Base-by-base conservation (phyloP, 2,113 vertebrate species). In the Barnardius zonarius region DNA sequence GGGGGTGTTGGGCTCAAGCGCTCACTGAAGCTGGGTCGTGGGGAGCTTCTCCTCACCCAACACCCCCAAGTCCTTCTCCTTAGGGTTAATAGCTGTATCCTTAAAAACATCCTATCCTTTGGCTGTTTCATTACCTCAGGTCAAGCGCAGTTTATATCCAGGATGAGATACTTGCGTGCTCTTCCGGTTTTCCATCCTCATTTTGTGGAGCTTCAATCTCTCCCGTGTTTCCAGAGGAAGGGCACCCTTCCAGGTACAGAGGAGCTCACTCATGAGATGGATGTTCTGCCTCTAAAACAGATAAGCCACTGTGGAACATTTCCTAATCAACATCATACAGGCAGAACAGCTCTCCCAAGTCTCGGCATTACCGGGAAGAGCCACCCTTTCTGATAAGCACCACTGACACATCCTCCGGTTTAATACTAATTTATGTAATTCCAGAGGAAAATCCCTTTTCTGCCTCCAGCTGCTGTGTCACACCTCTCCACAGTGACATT, bases 201-300 rank as follows among this genome's bases (percentile, higher is more conserved):
- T 93, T 99, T 99, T 90, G 98, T 98, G 98, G 98, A 98, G n/a
- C 98, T 98, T 88, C 98, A 99, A 95, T 98, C 98, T 52, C 99
- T 99, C 83, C 96, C 97, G 72, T 98, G 98, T 92, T 99, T 98
- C 96, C 98, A 98, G 23, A 98, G 98, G 91, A 98, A 98, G 89
- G 97, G 96, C 13, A 98, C 97, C 24, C 97, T 99, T 86, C 98
- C 98, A 10, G 98, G 98, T 39, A 98, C 99, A 98, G 98, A 98
- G 62, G 98, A 98, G 63, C 98, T 79, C 95, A 96, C 46, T 54
- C 39, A 4, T 5, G 44, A 68, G 73, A 48, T 80, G 74, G 43
- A 51, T 37, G 15, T 48, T 68, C 18, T 9, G n/a, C 27, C 69
- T 70, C 39, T 52, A 30, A 70, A 84, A 22, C 8, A 76, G 62